Evolutionary conservation across 2,888 invertebrate genomes (phyloP).

Genomic region (Melanargia galathea): DNA sequence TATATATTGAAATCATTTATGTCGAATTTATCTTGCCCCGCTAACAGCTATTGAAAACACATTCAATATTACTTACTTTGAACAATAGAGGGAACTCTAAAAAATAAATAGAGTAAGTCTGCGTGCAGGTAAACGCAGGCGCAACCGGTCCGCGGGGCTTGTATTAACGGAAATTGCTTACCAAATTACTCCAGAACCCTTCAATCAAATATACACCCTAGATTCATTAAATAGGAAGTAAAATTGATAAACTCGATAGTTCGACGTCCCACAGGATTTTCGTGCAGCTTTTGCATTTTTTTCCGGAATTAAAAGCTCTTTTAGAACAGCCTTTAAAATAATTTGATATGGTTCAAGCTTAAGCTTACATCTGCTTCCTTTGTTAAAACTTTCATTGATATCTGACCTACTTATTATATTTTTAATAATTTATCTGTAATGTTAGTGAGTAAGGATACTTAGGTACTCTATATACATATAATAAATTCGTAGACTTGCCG

Average conservation of each 20-base stretch:
- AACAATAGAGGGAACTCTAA: slow-evolving; percentile 25
- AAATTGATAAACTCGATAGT: slow-evolving; percentile 21
- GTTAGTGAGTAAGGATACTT: too few species aligned
- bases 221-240: slow-evolving; percentile 28
- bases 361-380: slow-evolving; percentile 26
- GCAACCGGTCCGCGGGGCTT: slow-evolving; percentile 57
- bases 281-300: slow-evolving; percentile 53
- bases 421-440: too few species aligned
- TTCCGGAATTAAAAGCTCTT: slow-evolving; percentile 55
- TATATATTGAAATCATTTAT: neutral
- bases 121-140: slow-evolving; percentile 70
- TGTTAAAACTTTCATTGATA: neutral
- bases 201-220: slow-evolving; percentile 46
- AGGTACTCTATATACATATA: too few species aligned
- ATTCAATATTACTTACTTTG: neutral
- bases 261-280: slow-evolving; percentile 43
- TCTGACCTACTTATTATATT: neutral
- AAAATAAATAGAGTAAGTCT: slow-evolving; percentile 40
- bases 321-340: slow-evolving; percentile 44
- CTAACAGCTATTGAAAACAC: neutral
- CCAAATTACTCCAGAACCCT: slow-evolving; percentile 55
- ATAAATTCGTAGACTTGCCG: too few species aligned
- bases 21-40: neutral
- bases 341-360: slow-evolving; percentile 22
- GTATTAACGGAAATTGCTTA: slow-evolving; percentile 66